Percentiles rank a stretch among this genome's conserved stretches.
Evolutionary conservation across 1,140 invertebrate genomes (phyloP).

Genomic region (Drosophila arawakana): DNA sequence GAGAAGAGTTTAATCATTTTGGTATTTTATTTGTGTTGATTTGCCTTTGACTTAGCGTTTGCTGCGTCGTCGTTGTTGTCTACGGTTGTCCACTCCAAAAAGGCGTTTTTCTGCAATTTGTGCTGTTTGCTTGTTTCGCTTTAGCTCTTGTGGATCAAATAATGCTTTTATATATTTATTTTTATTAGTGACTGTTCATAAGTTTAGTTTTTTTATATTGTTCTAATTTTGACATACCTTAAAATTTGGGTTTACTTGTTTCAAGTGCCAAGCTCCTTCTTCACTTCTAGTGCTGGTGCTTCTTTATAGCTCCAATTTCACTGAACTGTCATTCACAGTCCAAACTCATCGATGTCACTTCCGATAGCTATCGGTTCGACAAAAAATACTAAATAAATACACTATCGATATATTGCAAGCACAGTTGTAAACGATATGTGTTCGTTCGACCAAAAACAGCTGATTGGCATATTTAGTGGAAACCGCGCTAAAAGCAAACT

Average conservation of each 20-base stretch:
- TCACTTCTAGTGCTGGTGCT: conserved; percentile 36
- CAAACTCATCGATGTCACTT: not conserved
- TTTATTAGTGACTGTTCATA: conserved; percentile 20
- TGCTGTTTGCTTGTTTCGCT: not conserved
- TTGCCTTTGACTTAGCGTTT: conserved; percentile 38
- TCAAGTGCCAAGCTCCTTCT: conserved; percentile 41
- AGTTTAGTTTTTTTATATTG: conserved; percentile 14
- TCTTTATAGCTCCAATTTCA: conserved; percentile 41
- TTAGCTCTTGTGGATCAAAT: conserved; percentile 9
- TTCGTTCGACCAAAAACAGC: conserved; percentile 8
- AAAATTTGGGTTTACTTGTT: conserved; percentile 46
- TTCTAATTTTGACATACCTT: conserved; percentile 33
- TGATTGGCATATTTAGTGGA: conserved; percentile 45
- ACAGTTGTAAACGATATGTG: not conserved
- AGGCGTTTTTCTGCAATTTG: not conserved
- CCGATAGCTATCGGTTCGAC: not conserved
- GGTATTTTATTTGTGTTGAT: conserved; percentile 42
- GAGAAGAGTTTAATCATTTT: conserved; percentile 99
- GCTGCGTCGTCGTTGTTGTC: conserved; percentile 49
- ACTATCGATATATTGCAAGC: too few species aligned
- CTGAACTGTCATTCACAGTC: conserved; percentile 29
- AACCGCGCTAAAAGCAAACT: conserved; percentile 25
- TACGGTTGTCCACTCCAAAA: conserved; percentile 35
- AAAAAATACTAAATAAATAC: too few species aligned
- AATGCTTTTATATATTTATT: conserved; percentile 10